Percentiles rank a stretch among this genome's conserved stretches.
Evolutionary conservation across 2,797 vertebrate species (phyloP).

Genomic region (Acanthurus leucopareius): DNA sequence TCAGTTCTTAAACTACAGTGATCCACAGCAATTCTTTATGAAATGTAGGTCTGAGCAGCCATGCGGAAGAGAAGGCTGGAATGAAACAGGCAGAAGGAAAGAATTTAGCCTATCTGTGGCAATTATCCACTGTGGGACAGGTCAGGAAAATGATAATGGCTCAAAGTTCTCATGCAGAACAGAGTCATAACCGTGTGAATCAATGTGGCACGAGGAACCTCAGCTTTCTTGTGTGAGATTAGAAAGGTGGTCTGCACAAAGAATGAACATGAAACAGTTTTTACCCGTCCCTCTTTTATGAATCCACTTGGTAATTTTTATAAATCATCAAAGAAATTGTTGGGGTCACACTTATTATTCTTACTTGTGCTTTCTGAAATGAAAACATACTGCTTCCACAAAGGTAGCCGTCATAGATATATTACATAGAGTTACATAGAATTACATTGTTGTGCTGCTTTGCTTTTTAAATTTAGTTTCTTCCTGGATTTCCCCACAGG

Average conservation of each 20-base stretch:
- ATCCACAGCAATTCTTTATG: constrained; percentile 41
- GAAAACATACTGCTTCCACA: constrained; percentile 23
- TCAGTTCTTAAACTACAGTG: constrained; percentile 52
- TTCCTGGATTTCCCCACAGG: constrained; percentile 59
- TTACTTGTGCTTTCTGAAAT: constrained; percentile 27
- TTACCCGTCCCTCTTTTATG: constrained; percentile 13
- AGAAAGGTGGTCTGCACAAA: constrained; percentile 30
- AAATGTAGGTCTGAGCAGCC: constrained; percentile 68
- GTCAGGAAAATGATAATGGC: constrained; percentile 72
- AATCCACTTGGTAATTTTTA: constrained; percentile 25
- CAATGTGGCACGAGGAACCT: constrained; percentile 53
- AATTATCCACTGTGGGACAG: constrained; percentile 77
- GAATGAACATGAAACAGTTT: constrained; percentile 18
- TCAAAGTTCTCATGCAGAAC: constrained; percentile 75
- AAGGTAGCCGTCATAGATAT: constrained; percentile 18
- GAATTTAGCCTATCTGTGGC: constrained; percentile 68
- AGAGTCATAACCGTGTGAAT: constrained; percentile 67
- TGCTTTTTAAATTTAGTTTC: constrained; percentile 60
- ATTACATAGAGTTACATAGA: constrained; percentile 45
- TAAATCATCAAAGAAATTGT: constrained; percentile 24
- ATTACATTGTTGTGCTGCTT: constrained; percentile 48
- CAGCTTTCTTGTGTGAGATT: constrained; percentile 35
- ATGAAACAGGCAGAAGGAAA: constrained; percentile 57
- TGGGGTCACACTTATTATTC: constrained; percentile 25
- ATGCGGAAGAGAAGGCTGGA: constrained; percentile 49